Base-by-base conservation (phyloP, 2,113 vertebrate genomes). In the Platysteira castanea region DNA sequence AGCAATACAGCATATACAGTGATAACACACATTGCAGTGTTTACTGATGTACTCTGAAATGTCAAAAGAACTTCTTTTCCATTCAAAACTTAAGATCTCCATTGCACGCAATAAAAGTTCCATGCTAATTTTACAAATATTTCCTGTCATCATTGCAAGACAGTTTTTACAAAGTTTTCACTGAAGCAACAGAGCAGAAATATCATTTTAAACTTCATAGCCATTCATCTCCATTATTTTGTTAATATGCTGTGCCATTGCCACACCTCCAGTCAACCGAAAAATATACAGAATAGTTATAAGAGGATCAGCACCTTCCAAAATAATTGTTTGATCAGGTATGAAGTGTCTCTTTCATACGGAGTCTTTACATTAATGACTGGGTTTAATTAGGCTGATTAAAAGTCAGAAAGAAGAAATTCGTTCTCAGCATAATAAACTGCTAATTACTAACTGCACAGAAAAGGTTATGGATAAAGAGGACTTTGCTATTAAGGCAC, bases 311-410 rank as follows among this genome's bases (percentile, higher is more conserved):
- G 41, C 77, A 90, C 70, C 90, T 95, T 95, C 37, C 47, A 92
- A 93, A 97, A 94, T 93, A 93, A 94, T 90, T 96, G 69, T 96
- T 90, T 95, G 84, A 95, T 92, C 81, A 89, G 67, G 89, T 95
- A 78, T 95, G 89, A 95, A 93, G n/a, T 14, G 1, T 89, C 37
- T 81, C 74, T 90, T 93, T 93, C 86, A 75, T 81, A 49, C 6
- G 44, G 49, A 84, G 67, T 53, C 85, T 89, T 96, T 93, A 92
- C 61, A 41, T 91, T 95, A 92, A 95, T 96, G 69, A 75, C 49
- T 91, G 37, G 28, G 77, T 90, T 87, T 96, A 96, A 96, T 97
- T 95, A 96, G 81, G 47, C 65, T 84, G 28, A 61, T 84, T 89
- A 92, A 70, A 93, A 95, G 47, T 90, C 86, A 90, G 74, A 91